Evolutionary conservation across 1,140 invertebrate genomes (phyloP), one percentile per base, ranked within the genome.

Genomic region (Eumaeus atala): DNA sequence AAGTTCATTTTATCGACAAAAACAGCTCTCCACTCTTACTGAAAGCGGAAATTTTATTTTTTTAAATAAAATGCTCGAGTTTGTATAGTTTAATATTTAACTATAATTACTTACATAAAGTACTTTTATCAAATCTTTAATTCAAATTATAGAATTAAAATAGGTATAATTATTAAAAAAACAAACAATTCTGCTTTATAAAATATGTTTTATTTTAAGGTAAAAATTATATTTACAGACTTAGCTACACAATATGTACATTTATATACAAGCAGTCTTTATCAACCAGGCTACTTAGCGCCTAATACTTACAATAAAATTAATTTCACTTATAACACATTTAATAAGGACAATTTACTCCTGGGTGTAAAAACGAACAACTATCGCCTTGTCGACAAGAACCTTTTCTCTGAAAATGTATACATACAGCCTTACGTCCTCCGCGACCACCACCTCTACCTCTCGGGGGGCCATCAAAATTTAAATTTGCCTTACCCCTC

Each of bases 291-390:
- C 40, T 9, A 44, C 9, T 16, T 9, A 44, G 6, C 21, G 6
- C 40, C 40, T 44, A 9, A 10, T 37, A 37, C 9, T 44, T n/a
- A n/a, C n/a, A n/a, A 9, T 44, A 44, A 16, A 44, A 16, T 44
- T 62, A 62, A 52, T 33, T 62, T 64, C 56, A 58, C 54, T 57
- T 48, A 36, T 8, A 58, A 17, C 52, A 12, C 59, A 38, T 50
- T 77, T 80, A 88, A 74, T 70, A 87, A 33, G 90, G 89, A 64
- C 89, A 89, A 80, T 92, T 92, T 11, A 91, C 90, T 57, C 91
- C 91, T 17, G 93, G 93, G 88, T 95, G 94, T 62, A 95, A 81
- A 74, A 92, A 95, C 48, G 92, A 90, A 77, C 94, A 95, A 63
- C 92, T 93, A 55, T 93, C 93, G 14, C 92, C 92, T 68, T 93